Evolutionary conservation across 2,113 vertebrate species (phyloP).

Genomic region (Oreochromis aureus): DNA sequence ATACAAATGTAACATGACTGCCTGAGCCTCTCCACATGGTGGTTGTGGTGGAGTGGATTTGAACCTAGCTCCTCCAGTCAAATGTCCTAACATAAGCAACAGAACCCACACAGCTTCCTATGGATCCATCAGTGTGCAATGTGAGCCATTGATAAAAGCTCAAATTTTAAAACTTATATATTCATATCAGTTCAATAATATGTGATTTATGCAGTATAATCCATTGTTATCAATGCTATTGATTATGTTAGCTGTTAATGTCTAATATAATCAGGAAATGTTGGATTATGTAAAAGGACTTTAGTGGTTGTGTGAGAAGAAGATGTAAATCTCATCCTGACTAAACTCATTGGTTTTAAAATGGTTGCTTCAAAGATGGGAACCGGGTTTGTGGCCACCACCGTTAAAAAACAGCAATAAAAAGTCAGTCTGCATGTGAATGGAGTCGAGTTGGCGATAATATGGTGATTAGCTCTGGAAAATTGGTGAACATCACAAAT

Average conservation of each 20-base stretch:
- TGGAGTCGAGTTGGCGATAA: neutral
- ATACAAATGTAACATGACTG: neutral
- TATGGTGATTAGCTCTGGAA: neutral
- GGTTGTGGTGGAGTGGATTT: neutral
- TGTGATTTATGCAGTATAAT: neutral
- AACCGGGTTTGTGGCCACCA: neutral
- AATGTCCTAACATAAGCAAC: neutral
- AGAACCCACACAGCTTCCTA: neutral
- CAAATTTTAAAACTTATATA: neutral
- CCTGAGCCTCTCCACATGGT: neutral
- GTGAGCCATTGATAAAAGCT: neutral
- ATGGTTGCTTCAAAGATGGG: neutral
- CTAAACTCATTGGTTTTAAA: neutral
- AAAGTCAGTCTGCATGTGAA: neutral
- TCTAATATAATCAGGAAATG: neutral
- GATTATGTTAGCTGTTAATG: neutral
- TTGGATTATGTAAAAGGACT: neutral
- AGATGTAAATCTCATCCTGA: neutral
- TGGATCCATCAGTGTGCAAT: neutral
- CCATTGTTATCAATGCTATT: neutral
- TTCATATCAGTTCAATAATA: neutral
- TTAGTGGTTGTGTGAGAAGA: neutral
- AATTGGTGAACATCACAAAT: neutral
- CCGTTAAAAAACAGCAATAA: neutral
- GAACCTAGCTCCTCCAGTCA: neutral